Base-by-base conservation (phyloP, 2,888 invertebrate species). In the Chrysolina americana region DNA sequence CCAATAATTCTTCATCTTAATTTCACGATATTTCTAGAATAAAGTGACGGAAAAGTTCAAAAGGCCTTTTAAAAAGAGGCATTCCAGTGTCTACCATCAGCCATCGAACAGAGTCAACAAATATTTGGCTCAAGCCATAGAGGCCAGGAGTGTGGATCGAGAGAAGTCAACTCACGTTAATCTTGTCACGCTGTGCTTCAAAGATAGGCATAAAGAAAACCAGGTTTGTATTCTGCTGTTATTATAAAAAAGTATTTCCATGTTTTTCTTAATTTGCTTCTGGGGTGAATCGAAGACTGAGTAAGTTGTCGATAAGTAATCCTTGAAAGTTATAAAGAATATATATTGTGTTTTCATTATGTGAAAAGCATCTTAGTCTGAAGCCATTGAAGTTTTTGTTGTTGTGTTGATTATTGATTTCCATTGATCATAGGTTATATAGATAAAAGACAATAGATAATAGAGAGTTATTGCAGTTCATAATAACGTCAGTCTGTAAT, bases 51-150 rank as follows among this genome's bases (percentile, higher is more conserved):
- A 96, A 88, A 94, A 95, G 88, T 94, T 95, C 87, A 95, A 95
- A 89, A 91, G 95, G 85, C 96, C 95, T 69, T 93, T 96, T 89
- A 95, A 96, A 89, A 96, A 96, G 89, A 92, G 95, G 82, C 95
- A 95, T 88, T 94, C 95, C 81, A 94, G 94, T 86, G 93, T 95
- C 78, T 94, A 95, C 88, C 95, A 96, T 89, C 95, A 96, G 89
- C 95, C 96, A 47, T 94, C 94, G 48, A 97, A 96, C 89, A 92
- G 97, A 80, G 96, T 97, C 74, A 97, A 97, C 90, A 96, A 96
- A 87, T 96, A 95, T 89, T 91, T 97, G 83, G 94, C 95, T 75
- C 96, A 96, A 89, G 96, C 96, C 41, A 96, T 97, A 82, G 95
- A 96, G 87, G 96, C 96, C 44, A 91, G 97, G 78, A 95, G 95